Conservation (phyloP, 2,113 vertebrate genomes). For the Phyllostomus discolor region DNA sequence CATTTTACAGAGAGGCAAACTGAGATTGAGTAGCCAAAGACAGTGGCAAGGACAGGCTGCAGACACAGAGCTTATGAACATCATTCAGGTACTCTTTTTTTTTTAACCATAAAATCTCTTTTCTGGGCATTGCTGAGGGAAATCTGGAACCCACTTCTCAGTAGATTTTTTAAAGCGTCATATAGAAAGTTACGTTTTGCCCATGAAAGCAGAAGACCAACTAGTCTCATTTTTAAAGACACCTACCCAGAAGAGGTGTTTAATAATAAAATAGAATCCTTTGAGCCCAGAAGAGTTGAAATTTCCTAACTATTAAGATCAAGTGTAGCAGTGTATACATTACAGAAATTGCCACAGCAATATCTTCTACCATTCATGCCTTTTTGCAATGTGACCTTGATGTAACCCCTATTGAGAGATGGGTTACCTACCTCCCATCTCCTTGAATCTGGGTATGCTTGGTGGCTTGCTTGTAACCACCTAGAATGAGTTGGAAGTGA, state of each 20-base stretch:
- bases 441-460: background rate
- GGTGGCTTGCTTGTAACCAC: background rate
- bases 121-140: background rate
- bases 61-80: background rate
- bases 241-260: background rate
- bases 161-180: slow-evolving; percentile 20
- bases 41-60: background rate
- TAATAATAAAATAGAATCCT: background rate
- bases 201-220: background rate
- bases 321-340: background rate
- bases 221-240: background rate
- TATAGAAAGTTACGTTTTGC: background rate
- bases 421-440: background rate
- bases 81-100: background rate
- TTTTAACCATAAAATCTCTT: background rate
- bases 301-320: background rate
- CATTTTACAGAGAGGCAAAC: slow-evolving; percentile 28
- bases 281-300: background rate
- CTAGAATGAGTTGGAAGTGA: background rate
- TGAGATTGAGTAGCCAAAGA: background rate
- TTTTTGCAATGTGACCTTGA: background rate
- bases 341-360: background rate
- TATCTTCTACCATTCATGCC: background rate
- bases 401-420: background rate
- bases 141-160: background rate